phyloP scores from a whole-genome alignment of 2,113 vertebrate species.

The Echinops telfairi region DNA sequence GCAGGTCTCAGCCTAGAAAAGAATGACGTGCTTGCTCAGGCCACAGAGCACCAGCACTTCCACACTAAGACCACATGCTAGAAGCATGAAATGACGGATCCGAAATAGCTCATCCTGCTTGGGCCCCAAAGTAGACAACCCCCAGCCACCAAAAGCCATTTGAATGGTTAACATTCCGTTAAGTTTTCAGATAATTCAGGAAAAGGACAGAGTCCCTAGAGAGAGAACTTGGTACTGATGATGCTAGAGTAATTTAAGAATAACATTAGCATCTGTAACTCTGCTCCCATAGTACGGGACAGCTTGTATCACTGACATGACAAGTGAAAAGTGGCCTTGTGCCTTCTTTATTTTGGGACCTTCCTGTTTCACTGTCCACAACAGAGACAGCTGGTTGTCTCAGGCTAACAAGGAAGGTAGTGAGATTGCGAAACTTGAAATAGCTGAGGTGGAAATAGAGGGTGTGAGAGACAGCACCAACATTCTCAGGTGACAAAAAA shows the following conservation, averaged over 20 bases:
- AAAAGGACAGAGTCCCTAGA: not conserved
- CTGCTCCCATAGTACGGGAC: not conserved
- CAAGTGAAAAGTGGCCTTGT: not conserved
- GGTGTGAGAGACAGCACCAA: not conserved
- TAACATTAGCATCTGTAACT: not conserved
- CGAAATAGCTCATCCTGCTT: not conserved
- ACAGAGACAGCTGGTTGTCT: not conserved
- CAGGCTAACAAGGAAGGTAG: not conserved
- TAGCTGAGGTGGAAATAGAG: not conserved
- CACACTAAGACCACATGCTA: accelerated
- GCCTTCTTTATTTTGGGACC: not conserved
- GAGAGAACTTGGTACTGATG: not conserved
- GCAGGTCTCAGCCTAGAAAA: not conserved
- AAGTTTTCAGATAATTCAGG: not conserved
- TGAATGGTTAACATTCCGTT: not conserved
- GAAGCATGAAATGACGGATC: not conserved
- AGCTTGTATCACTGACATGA: not conserved
- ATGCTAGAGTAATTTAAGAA: not conserved
- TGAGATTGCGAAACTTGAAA: not conserved
- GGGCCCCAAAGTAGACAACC: not conserved
- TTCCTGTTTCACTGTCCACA: not conserved
- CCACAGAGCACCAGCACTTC: too few species aligned
- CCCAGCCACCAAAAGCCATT: not conserved
- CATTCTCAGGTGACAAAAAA: not conserved
- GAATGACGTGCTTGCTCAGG: not conserved